Conservation (phyloP, 1,140 invertebrate genomes). For the Diachasma alloeum region DNA sequence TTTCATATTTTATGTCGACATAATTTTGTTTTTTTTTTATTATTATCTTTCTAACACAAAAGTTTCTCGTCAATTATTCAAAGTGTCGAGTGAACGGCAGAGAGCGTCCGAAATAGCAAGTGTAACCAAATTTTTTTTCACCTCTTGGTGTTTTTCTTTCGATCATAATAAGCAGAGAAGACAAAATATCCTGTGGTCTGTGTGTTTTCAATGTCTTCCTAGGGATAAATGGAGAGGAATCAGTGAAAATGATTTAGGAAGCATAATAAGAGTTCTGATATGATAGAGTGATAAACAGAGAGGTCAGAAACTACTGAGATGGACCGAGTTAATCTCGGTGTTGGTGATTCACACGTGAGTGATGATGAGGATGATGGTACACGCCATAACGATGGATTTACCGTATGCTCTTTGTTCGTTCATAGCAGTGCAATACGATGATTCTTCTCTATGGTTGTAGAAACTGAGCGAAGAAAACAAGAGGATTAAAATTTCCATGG, state of each 20-base stretch:
- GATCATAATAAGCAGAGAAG: background rate
- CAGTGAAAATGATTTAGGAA: background rate
- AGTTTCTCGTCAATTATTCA: background rate
- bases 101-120: background rate
- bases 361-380: conserved; percentile 4
- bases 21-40: too few species aligned
- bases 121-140: background rate
- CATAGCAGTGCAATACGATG: conserved; percentile 10
- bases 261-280: conserved; percentile 22
- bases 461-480: background rate
- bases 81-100: background rate
- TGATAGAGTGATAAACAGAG: conserved; percentile 12
- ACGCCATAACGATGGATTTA: background rate
- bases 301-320: conserved; percentile 27
- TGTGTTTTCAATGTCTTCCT: background rate
- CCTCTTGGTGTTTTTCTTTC: background rate
- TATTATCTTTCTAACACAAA: too few species aligned
- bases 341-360: conserved; percentile 22
- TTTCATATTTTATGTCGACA: too few species aligned
- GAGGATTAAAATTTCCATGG: background rate
- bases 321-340: conserved; percentile 33
- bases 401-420: background rate
- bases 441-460: background rate
- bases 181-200: background rate
- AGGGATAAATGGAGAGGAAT: background rate